Conservation (phyloP, 2,797 vertebrate species). For the Numenius phaeopus region DNA sequence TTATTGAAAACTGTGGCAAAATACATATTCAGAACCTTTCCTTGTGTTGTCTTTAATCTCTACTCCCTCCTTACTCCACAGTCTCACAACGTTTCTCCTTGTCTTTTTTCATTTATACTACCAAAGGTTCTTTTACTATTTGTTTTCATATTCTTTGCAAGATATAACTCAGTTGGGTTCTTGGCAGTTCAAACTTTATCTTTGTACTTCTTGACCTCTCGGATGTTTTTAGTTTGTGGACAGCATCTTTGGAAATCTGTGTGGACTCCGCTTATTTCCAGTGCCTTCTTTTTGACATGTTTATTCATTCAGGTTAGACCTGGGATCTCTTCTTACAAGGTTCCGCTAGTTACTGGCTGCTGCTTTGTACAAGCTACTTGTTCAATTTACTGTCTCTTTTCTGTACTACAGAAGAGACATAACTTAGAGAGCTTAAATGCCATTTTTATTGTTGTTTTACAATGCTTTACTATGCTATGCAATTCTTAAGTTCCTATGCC, state of each 20-base stretch:
- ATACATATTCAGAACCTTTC: not conserved
- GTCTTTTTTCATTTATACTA: not conserved
- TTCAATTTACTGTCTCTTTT: slow-evolving; percentile 1
- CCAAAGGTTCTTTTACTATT: not conserved
- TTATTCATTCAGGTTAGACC: not conserved
- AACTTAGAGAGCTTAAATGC: not conserved
- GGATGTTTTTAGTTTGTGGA: not conserved
- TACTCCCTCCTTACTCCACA: not conserved
- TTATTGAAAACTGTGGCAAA: not conserved
- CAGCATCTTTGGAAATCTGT: not conserved
- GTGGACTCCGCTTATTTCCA: not conserved
- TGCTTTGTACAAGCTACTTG: not conserved
- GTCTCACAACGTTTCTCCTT: not conserved
- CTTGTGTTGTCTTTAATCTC: not conserved
- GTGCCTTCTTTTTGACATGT: not conserved
- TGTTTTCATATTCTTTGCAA: not conserved
- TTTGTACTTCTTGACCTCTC: not conserved
- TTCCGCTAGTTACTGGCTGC: not conserved
- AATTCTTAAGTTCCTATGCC: not conserved
- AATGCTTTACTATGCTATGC: not conserved
- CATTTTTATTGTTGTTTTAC: not conserved
- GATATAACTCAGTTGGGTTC: not conserved
- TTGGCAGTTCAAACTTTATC: not conserved
- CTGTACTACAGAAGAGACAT: not conserved
- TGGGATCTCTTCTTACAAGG: not conserved